Conservation (phyloP, 2,888 invertebrate genomes). For the Choristoneura rosaceana region DNA sequence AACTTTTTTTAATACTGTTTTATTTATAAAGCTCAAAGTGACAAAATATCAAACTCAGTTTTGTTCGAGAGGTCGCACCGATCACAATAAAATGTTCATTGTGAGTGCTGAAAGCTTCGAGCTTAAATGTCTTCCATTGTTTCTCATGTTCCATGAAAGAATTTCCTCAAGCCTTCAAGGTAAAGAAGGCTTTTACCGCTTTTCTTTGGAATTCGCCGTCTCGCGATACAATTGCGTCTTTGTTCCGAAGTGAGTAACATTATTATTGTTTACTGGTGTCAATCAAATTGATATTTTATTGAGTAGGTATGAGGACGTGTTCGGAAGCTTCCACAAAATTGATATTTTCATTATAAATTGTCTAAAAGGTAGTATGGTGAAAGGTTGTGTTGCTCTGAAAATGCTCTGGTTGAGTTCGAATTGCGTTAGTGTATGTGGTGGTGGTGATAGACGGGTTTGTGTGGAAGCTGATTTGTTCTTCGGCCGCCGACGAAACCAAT, state of each 20-base stretch:
- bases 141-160: slow-evolving; percentile 36
- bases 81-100: slow-evolving; percentile 39
- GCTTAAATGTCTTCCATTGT: slow-evolving; percentile 43
- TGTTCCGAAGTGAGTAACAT: slow-evolving; percentile 30
- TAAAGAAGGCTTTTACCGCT: slow-evolving; percentile 16
- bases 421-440: too few species aligned
- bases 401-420: too few species aligned
- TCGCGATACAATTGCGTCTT: slow-evolving; percentile 44
- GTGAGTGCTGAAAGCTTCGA: slow-evolving; percentile 34
- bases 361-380: too few species aligned
- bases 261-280: slow-evolving; percentile 31
- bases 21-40: background rate
- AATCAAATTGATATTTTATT: slow-evolving; percentile 26
- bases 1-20: background rate
- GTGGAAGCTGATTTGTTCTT: too few species aligned
- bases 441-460: too few species aligned
- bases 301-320: background rate
- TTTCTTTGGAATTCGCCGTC: slow-evolving; percentile 42
- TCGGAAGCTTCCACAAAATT: background rate
- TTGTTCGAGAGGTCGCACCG: slow-evolving; percentile 28
- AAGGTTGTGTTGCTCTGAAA: too few species aligned
- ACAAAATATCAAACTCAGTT: slow-evolving; percentile 4
- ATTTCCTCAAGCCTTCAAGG: slow-evolving; percentile 24
- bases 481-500: too few species aligned
- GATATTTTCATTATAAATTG: background rate